Base-by-base conservation (phyloP, 2,888 invertebrate species). In the Pemphredon lugubris region DNA sequence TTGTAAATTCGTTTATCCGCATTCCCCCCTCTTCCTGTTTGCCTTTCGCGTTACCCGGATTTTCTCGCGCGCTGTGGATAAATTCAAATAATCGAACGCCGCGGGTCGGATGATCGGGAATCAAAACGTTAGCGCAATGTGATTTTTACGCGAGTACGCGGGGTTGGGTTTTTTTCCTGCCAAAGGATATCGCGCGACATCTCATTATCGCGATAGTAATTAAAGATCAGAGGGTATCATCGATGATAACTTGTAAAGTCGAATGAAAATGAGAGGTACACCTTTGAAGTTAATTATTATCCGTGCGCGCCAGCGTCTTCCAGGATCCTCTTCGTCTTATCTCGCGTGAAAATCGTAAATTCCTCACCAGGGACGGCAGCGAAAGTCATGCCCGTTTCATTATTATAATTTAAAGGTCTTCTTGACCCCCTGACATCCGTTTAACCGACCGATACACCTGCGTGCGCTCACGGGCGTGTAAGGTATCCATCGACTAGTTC, bases 361-460 rank as follows among this genome's bases (percentile, higher is more conserved):
- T 40, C 51, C 37, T 14, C n/a, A 26, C 20, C 21, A 18, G 37
- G 30, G 20, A 20, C 39, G 23, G 7, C 32, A 21, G 42, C 9
- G 53, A 60, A 61, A 71, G 45, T 54, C 53, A 6, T 21, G 16
- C 32, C 40, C 45, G 51, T 57, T 58, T 51, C 54, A 54, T 77
- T 60, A 71, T 55, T 59, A 59, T 64, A 74, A 71, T 74, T 78
- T 53, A 59, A 66, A 44, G 65, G 61, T 73, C 54, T 48, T 40
- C 58, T 60, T 45, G 3, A 71, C 71, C 75, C 73, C 21, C 48
- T 67, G 71, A 61, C 78, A 75, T 67, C 55, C 65, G 63, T 67
- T 59, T 66, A 66, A 61, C 54, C 59, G 57, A 39, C 54, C 39
- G 18, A 50, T 50, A 58, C 42, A 37, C 57, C 54, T 42, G 39